Conservation (phyloP, 2,113 vertebrate species). For the Erinaceus europaeus region DNA sequence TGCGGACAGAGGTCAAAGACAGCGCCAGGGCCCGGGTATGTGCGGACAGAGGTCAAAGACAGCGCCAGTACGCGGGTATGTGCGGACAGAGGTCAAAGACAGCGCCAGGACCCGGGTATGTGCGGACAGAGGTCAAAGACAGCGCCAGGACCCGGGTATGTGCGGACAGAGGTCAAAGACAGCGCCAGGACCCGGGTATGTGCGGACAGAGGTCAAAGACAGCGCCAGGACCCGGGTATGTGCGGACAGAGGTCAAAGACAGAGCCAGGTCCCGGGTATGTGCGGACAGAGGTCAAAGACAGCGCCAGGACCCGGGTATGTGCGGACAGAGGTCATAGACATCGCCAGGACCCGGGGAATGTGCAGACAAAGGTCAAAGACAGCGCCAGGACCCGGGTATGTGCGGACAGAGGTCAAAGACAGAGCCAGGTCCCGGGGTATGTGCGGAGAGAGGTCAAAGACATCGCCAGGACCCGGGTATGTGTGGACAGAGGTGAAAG, state of each 20-base stretch:
- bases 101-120: not conserved
- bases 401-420: too few species aligned
- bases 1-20: too few species aligned
- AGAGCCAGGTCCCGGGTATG: not conserved
- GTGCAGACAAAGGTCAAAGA: slow-evolving; percentile 46
- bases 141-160: not conserved
- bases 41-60: slow-evolving; percentile 43
- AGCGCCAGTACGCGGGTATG: too few species aligned
- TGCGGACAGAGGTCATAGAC: too few species aligned
- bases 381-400: not conserved
- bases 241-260: too few species aligned
- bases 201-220: slow-evolving; percentile 43
- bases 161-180: too few species aligned
- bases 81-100: too few species aligned
- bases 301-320: not conserved
- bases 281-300: slow-evolving; percentile 43
- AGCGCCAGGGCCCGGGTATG: not conserved
- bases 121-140: slow-evolving; percentile 43
- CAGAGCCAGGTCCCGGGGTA: not conserved
- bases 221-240: not conserved
- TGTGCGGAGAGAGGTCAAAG: slow-evolving; percentile 49
- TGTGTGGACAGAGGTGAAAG: too few species aligned
- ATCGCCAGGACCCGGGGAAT: not conserved
- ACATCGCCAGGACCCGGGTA: not conserved
- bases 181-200: not conserved